Percentiles rank a stretch among this genome's conserved stretches.
Evolutionary conservation across 2,797 vertebrate genomes (phyloP).

Genomic region (Parauchenoglanis ngamensis): DNA sequence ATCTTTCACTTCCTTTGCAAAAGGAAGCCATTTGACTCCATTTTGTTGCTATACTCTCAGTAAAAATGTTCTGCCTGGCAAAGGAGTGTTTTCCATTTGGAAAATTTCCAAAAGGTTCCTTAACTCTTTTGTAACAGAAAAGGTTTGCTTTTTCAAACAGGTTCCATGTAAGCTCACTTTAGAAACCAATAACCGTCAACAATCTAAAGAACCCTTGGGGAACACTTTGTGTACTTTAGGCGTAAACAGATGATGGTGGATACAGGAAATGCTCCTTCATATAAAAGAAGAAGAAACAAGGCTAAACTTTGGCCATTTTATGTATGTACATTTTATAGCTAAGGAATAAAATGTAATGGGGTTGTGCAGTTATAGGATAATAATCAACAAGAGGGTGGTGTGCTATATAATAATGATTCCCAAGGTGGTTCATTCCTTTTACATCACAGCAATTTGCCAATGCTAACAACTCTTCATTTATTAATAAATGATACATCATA

Average conservation of each 20-base stretch:
- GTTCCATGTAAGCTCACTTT: neutral
- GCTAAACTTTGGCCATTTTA: neutral
- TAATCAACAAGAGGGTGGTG: neutral
- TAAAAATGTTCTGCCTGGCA: neutral
- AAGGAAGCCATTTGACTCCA: neutral
- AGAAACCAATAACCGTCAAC: neutral
- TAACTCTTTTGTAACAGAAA: neutral
- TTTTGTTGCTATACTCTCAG: neutral
- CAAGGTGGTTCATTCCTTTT: neutral
- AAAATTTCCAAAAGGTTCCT: neutral
- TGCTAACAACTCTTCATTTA: neutral
- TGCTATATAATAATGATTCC: neutral
- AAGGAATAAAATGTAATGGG: neutral
- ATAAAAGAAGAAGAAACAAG: neutral
- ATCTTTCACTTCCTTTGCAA: neutral
- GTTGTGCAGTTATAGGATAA: neutral
- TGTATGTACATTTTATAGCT: neutral
- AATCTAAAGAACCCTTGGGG: neutral
- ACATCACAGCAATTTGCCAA: neutral
- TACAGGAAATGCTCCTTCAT: neutral
- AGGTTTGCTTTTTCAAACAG: neutral
- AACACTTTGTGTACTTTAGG: neutral
- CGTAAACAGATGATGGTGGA: neutral
- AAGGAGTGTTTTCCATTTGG: neutral
- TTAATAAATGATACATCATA: neutral